Percentiles rank a stretch among this genome's conserved stretches.
phyloP scores from a whole-genome alignment of 2,888 invertebrate species.

The Amiota mariae region DNA sequence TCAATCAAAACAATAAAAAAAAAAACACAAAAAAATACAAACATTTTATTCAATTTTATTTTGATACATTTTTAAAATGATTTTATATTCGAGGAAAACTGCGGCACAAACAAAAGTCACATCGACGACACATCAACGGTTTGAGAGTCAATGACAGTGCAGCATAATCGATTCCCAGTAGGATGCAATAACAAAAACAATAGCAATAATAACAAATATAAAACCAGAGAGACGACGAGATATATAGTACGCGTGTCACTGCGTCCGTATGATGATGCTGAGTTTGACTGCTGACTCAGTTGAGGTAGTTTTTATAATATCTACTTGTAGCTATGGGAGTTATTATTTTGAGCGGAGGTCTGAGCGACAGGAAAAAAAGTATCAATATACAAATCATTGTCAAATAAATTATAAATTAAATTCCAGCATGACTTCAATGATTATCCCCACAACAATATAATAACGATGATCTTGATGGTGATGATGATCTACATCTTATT shows the following conservation, averaged over 20 bases:
- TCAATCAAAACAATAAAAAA: slow-evolving; percentile 47
- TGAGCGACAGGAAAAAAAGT: background rate
- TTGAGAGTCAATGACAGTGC: slow-evolving; percentile 9
- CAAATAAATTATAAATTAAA: slow-evolving; percentile 26
- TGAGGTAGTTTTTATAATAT: too few species aligned
- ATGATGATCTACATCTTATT: slow-evolving; percentile 63
- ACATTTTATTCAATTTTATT: background rate
- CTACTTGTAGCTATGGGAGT: slow-evolving; percentile 30
- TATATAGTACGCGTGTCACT: slow-evolving; percentile 44
- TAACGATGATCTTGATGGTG: background rate
- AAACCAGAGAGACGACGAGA: background rate
- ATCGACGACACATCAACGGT: too few species aligned
- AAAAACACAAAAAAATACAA: slow-evolving; percentile 22
- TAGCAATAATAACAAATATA: too few species aligned
- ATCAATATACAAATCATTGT: slow-evolving; percentile 18
- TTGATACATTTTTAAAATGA: slow-evolving; percentile 1
- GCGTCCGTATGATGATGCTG: too few species aligned
- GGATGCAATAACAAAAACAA: slow-evolving; percentile 39
- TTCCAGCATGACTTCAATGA: background rate
- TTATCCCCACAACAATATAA: too few species aligned
- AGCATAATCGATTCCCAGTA: slow-evolving; percentile 37
- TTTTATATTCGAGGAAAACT: background rate
- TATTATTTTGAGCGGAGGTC: background rate
- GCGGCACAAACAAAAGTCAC: background rate
- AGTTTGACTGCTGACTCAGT: too few species aligned